Percentiles rank a stretch among this genome's conserved stretches.
These are phyloP conservation scores for Cinclus mexicanus DNA, from an alignment of 2,113 vertebrate species.

Conservation along the genomic window DNA sequence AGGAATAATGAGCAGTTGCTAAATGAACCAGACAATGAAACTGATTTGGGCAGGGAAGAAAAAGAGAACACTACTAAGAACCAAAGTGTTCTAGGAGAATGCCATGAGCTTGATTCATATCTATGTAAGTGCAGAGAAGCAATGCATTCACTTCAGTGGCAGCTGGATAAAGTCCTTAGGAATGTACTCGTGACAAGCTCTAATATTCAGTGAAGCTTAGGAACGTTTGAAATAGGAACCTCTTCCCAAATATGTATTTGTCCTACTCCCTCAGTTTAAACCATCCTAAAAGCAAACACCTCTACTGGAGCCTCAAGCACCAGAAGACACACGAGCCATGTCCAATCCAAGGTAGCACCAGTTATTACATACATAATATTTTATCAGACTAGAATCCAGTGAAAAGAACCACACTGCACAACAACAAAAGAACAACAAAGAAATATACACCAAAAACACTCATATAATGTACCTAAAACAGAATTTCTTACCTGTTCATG, in stretches of 20 bases:
- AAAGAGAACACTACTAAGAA: neutral
- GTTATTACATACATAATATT: neutral
- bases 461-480: neutral
- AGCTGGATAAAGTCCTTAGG: neutral
- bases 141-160: neutral
- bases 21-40: neutral
- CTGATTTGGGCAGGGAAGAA: neutral
- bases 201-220: neutral
- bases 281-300: neutral
- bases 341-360: neutral
- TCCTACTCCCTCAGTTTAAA: neutral
- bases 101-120: neutral
- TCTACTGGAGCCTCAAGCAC: neutral
- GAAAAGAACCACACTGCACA: neutral
- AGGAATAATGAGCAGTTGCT: neutral
- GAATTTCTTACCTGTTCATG: neutral
- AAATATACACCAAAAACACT: neutral
- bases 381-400: neutral
- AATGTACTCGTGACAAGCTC: neutral
- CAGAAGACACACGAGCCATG: accelerated
- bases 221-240: neutral
- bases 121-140: neutral
- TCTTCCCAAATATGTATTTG: neutral
- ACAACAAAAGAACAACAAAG: neutral
- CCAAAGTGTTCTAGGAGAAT: neutral